Conservation (phyloP, 2,888 invertebrate genomes). For the Luperina testacea region DNA sequence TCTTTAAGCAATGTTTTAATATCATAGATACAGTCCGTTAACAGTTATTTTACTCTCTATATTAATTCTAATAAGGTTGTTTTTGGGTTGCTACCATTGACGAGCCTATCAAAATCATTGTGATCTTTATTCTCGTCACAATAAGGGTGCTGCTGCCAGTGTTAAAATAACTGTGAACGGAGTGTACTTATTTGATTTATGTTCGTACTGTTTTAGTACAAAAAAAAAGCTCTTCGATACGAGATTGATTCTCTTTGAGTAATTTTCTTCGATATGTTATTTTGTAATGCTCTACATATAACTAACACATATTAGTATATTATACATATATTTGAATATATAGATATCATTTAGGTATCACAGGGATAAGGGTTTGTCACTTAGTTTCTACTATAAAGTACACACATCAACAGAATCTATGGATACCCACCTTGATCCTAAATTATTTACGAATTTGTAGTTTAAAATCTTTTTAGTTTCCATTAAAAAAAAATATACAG, state of each 20-base stretch:
- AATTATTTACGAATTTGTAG: too few relatives aligned
- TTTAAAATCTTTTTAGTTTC: too few relatives aligned
- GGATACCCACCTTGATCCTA: too few relatives aligned
- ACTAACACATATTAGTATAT: slow-evolving; percentile 15
- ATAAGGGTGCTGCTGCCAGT: neutral
- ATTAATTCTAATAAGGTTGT: neutral
- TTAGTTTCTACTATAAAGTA: slow-evolving; percentile 43
- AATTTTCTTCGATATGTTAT: slow-evolving; percentile 52
- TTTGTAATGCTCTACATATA: slow-evolving; percentile 23
- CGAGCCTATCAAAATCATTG: neutral
- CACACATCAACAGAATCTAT: too few relatives aligned
- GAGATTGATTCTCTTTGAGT: slow-evolving; percentile 36
- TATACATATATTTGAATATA: slow-evolving; percentile 17
- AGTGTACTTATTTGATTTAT: slow-evolving; percentile 11
- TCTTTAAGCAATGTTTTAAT: too few relatives aligned
- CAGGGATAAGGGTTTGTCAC: slow-evolving; percentile 61
- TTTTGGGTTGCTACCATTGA: neutral
- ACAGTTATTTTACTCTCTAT: too few relatives aligned
- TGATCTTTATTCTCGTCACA: neutral
- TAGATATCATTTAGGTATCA: slow-evolving; percentile 52
- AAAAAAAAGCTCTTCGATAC: slow-evolving; percentile 16
- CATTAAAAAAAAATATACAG: too few relatives aligned
- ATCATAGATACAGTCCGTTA: too few relatives aligned
- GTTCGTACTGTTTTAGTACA: neutral
- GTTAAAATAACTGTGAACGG: neutral